Evolutionary conservation across 2,797 vertebrate genomes (phyloP).

Genomic region (Crax fasciolata): DNA sequence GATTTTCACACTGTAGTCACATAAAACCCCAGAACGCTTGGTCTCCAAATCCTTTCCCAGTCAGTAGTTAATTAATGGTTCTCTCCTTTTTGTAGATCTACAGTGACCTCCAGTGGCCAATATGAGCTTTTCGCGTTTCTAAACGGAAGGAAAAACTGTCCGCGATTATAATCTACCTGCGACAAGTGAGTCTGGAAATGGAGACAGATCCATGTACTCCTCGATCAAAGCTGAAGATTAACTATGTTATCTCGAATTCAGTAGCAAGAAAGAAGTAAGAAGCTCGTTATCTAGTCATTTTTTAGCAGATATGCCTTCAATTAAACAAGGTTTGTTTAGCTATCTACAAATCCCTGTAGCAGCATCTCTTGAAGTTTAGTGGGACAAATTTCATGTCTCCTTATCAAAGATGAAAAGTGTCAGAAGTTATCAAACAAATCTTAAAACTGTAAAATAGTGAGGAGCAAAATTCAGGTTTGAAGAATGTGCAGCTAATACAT

Average conservation of each 20-base stretch:
- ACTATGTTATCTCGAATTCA: conserved; percentile 16
- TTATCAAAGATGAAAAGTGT: neutral
- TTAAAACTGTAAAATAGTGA: neutral
- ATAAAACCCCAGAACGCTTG: conserved; percentile 40
- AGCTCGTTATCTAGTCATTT: neutral
- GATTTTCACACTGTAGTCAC: conserved; percentile 57
- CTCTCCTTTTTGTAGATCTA: neutral
- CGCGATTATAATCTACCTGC: conserved; percentile 28
- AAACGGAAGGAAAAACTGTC: conserved; percentile 16
- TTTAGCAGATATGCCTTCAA: conserved; percentile 29
- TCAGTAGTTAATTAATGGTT: neutral
- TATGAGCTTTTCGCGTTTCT: neutral
- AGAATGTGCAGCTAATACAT: neutral
- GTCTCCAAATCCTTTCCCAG: conserved; percentile 17
- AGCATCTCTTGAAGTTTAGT: neutral
- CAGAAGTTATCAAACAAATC: neutral
- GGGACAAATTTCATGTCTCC: neutral
- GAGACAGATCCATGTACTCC: conserved; percentile 21
- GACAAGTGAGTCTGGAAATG: conserved; percentile 53
- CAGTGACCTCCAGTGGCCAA: conserved; percentile 66
- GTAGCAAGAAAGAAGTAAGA: conserved; percentile 18
- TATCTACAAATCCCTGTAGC: conserved; percentile 19
- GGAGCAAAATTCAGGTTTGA: neutral
- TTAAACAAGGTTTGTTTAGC: conserved; percentile 12
- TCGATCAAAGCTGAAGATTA: conserved; percentile 58